These are phyloP conservation scores for Pica pica DNA, from an alignment of 2,113 vertebrate species.

Conservation along the genomic window DNA sequence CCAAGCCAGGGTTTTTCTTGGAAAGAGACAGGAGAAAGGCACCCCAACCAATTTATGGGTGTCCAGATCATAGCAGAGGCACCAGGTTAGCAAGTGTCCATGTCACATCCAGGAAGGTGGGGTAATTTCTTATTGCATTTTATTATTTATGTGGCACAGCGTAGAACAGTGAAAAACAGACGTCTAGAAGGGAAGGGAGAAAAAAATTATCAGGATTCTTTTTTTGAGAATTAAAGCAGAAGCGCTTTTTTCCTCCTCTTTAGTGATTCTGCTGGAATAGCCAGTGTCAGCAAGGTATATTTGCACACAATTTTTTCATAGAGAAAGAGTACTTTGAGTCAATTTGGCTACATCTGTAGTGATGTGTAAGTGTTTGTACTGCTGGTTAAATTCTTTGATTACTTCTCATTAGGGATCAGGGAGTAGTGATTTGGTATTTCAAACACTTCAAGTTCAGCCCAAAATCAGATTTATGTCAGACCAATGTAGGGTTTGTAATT, in stretches of 20 bases:
- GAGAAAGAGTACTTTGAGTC: slow-evolving; percentile 57
- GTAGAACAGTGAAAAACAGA: not conserved
- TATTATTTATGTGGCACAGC: not conserved
- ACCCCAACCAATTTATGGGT: not conserved
- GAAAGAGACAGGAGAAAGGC: not conserved
- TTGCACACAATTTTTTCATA: slow-evolving; percentile 53
- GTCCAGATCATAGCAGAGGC: not conserved
- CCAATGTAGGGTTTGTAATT: slow-evolving; percentile 62
- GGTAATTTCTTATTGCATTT: not conserved
- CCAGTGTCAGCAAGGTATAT: slow-evolving; percentile 31
- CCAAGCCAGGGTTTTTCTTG: not conserved
- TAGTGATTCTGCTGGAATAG: slow-evolving; percentile 12
- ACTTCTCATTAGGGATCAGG: slow-evolving; percentile 73
- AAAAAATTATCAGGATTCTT: not conserved
- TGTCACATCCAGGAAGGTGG: not conserved
- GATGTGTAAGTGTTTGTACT: slow-evolving; percentile 64
- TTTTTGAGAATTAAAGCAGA: not conserved
- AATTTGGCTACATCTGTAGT: slow-evolving; percentile 65
- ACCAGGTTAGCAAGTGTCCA: not conserved
- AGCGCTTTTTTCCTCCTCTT: not conserved
- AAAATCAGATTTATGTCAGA: slow-evolving; percentile 72
- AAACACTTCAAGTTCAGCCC: slow-evolving; percentile 70
- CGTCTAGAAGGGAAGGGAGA: not conserved
- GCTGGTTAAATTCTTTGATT: slow-evolving; percentile 73
- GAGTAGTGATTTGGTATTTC: slow-evolving; percentile 69